Evolutionary conservation across 2,888 invertebrate species (phyloP), one percentile per base, ranked within the genome.

Genomic region (Mycogona germanica): DNA sequence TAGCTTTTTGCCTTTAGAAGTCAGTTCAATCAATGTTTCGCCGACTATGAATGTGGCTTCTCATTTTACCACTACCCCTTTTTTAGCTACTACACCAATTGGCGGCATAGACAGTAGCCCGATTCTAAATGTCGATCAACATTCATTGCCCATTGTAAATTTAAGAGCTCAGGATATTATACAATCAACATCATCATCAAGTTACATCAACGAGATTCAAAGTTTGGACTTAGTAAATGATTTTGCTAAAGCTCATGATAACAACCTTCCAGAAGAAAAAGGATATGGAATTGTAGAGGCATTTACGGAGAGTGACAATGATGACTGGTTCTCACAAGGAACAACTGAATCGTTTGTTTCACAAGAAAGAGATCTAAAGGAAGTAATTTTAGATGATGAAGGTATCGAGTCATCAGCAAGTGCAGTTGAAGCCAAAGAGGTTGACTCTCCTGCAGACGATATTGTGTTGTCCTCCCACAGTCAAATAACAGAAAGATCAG

Each of bases 261-360:
- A 40, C 37, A 26, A 40, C 12, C 25, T 47, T 32, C 47, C 53
- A 6, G 53, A 38, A 21, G 54, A 41, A 2, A 54, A 54, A 54
- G 49, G 30, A 17, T 54, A 54, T 28, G 54, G 54, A n/a, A 49
- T 49, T 19, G 47, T 30, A 4, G 49, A 54, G 17, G 49, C 28
- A 5, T 40, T 47, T 7, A 23, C 32, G 2, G 45, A 52, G 23
- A 26, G 29, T 45, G 45, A 45, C 21, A 30, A 30, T 14, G 45
- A 52, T 4, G 25, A 23, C 19, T 12, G 25, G 19, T 49, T 29
- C 30, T n/a, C 28, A 5, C 30, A 47, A 26, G 32, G 28, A 6
- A 47, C 38, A 25, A 25, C 49, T 25, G 25, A 35, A 2, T n/a
- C 49, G n/a, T 21, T 28, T 4, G 49, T 26, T 6, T 9, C 32